Percentiles rank a stretch among this genome's conserved stretches.
phyloP scores from a whole-genome alignment of 2,888 invertebrate genomes.

The Ennomos quercinarius region DNA sequence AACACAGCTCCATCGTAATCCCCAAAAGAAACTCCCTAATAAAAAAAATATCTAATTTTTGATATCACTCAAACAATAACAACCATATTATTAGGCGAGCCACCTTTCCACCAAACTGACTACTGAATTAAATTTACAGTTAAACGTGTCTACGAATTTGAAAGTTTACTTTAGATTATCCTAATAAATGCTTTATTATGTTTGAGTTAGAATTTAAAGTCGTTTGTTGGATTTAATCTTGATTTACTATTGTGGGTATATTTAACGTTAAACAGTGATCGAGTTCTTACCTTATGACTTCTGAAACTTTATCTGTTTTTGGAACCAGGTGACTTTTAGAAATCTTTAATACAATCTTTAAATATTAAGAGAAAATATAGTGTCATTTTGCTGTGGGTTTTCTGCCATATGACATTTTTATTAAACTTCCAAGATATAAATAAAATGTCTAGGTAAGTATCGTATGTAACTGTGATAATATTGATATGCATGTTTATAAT shows the following conservation, averaged over 20 bases:
- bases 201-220: constrained; percentile 24
- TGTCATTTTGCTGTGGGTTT: neutral
- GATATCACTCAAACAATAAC: constrained; percentile 13
- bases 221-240: constrained; percentile 18
- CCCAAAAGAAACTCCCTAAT: too few species aligned
- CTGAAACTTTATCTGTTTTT: too few species aligned
- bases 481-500: too few species aligned
- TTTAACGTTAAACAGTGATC: constrained; percentile 10
- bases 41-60: too few species aligned
- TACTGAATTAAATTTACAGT: constrained; percentile 38
- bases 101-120: constrained; percentile 17
- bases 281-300: neutral
- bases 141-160: constrained; percentile 22
- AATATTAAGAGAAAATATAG: too few species aligned
- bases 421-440: too few species aligned
- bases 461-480: too few species aligned
- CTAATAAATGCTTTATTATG: constrained; percentile 13
- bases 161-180: constrained; percentile 21
- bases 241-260: constrained; percentile 2
- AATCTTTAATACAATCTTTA: too few species aligned
- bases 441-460: too few species aligned
- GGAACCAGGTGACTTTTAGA: too few species aligned
- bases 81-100: too few species aligned
- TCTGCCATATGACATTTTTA: neutral
- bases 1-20: too few species aligned